Conservation (phyloP, 30 jellyfish, hydroid and myxozoan species). For the Kudoa iwatai region DNA sequence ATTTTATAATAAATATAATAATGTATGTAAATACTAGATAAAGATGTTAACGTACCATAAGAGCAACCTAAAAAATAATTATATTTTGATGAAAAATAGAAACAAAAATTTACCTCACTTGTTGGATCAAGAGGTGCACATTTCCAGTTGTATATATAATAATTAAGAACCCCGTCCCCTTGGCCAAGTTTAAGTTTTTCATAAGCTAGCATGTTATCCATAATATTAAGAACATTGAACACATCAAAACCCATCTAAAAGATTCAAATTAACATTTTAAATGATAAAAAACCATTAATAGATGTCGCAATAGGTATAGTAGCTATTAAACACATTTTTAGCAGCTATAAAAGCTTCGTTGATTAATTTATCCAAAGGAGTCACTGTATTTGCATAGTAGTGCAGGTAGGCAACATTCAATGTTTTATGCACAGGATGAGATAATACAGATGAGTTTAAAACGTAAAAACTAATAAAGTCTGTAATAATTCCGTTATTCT, state of each 20-base stretch:
- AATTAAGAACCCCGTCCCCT: conserved; percentile 74
- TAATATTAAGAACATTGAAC: conserved; percentile 50
- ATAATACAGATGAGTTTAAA: conserved; percentile 56
- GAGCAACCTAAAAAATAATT: too few species aligned
- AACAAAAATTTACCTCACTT: too few species aligned
- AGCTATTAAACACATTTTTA: conserved; percentile 22
- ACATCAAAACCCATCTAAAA: conserved; percentile 51
- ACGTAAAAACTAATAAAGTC: conserved; percentile 46
- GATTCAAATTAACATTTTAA: neutral
- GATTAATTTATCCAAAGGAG: conserved; percentile 17
- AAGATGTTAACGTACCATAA: too few species aligned
- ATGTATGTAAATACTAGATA: too few species aligned
- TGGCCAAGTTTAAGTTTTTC: conserved; percentile 48
- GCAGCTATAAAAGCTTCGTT: conserved; percentile 62
- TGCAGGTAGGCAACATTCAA: conserved; percentile 66
- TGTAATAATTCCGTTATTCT: conserved; percentile 6
- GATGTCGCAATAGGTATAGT: too few species aligned
- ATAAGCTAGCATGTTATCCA: conserved; percentile 27
- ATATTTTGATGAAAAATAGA: too few species aligned
- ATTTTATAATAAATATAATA: too few species aligned
- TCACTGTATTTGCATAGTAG: conserved; percentile 38
- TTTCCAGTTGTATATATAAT: conserved; percentile 74
- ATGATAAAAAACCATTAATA: neutral
- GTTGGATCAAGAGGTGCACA: conserved; percentile 33
- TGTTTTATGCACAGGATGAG: conserved; percentile 24